Conservation (phyloP, 1,140 invertebrate species). For the Vanessa tameamea region DNA sequence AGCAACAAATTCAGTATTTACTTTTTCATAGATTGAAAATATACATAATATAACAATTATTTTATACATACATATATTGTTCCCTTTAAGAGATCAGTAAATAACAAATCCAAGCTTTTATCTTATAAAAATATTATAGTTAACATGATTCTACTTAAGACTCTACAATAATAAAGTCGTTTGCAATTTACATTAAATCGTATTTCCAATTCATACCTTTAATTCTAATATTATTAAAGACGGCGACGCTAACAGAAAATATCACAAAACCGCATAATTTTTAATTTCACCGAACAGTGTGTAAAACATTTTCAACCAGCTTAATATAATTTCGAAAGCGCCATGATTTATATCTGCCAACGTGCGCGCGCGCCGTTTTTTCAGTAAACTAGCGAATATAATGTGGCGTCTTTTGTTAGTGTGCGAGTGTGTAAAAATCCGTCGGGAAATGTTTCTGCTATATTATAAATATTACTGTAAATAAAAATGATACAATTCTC, state of each 20-base stretch:
- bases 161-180: too few species aligned
- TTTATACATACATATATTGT: too few species aligned
- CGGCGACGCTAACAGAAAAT: neutral
- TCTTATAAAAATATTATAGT: too few species aligned
- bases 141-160: too few species aligned
- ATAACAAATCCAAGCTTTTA: too few species aligned
- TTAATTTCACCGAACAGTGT: neutral
- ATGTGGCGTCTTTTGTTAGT: conserved; percentile 10
- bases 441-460: conserved; percentile 11
- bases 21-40: too few species aligned
- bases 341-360: conserved; percentile 20
- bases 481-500: neutral
- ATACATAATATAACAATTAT: too few species aligned
- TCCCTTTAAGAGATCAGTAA: too few species aligned
- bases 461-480: neutral
- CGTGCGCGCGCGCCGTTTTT: conserved; percentile 10
- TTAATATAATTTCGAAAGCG: conserved; percentile 11
- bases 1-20: too few species aligned
- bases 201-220: too few species aligned
- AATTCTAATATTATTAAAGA: too few species aligned
- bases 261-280: neutral
- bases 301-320: neutral
- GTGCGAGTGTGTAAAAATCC: neutral
- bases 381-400: neutral
- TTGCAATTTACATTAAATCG: too few species aligned